These are phyloP conservation scores for Gobio gobio DNA, from an alignment of 2,113 vertebrate species.

Conservation along the genomic window DNA sequence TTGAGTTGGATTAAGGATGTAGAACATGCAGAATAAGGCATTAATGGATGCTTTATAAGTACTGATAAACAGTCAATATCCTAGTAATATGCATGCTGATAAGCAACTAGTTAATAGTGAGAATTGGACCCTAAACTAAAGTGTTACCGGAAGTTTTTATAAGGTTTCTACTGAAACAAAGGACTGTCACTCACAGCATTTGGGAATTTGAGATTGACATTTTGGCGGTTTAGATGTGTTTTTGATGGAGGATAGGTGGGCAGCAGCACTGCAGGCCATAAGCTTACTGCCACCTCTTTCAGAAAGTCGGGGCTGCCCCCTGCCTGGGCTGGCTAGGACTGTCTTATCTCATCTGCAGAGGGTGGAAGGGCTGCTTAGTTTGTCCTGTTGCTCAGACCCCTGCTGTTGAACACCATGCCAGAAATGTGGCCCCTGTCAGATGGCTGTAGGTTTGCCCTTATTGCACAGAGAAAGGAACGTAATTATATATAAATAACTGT, in stretches of 20 bases:
- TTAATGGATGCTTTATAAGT: no score
- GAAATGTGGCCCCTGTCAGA: neutral
- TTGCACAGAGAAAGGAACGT: slow-evolving; percentile 3
- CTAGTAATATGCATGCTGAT: no score
- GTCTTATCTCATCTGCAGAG: slow-evolving; percentile 10
- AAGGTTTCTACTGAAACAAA: neutral
- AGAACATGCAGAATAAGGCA: no score
- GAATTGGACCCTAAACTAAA: no score
- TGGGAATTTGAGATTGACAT: slow-evolving; percentile 8
- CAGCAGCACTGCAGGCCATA: slow-evolving; percentile 20
- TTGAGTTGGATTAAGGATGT: no score
- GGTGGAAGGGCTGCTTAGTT: slow-evolving; percentile 11
- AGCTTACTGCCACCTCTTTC: slow-evolving; percentile 24
- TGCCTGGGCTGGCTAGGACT: slow-evolving; percentile 35
- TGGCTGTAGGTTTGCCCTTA: slow-evolving; percentile 23
- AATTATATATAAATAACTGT: neutral
- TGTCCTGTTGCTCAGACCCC: neutral
- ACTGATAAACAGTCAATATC: no score
- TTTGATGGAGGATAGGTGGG: slow-evolving; percentile 38
- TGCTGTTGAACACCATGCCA: neutral
- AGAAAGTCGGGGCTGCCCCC: slow-evolving; percentile 52
- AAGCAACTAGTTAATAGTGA: no score
- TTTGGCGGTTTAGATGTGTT: slow-evolving; percentile 13
- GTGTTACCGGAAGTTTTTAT: neutral
- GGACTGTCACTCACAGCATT: neutral